Conservation (phyloP, 2,113 vertebrate genomes). For the Athene noctua region DNA sequence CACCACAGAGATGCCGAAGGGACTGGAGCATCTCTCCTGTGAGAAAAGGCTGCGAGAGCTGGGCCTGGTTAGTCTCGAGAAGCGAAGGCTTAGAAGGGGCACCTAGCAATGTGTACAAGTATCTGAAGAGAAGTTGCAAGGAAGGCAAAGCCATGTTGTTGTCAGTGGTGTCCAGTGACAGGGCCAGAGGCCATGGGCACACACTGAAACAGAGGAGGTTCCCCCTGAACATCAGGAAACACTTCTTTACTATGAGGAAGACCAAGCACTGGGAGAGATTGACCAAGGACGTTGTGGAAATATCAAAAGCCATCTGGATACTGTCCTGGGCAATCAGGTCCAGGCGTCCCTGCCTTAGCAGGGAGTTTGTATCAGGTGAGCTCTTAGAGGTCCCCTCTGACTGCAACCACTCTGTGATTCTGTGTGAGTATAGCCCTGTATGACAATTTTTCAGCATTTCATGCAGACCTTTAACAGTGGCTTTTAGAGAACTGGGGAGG, state of each 20-base stretch:
- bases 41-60: not conserved
- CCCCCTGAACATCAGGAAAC: not conserved
- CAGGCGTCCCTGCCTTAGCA: not conserved
- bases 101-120: no score
- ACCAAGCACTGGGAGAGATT: not conserved
- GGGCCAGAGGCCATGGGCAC: not conserved
- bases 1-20: not conserved
- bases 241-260: not conserved
- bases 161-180: not conserved
- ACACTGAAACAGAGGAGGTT: rapidly evolving
- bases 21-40: not conserved
- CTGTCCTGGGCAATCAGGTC: rapidly evolving
- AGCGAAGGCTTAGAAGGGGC: not conserved
- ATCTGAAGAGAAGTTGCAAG: not conserved
- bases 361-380: not conserved
- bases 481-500: not conserved
- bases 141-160: no score
- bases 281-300: not conserved
- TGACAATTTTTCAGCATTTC: conserved; percentile 1
- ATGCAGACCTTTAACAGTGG: conserved; percentile 8
- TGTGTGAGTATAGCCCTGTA: not conserved
- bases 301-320: not conserved
- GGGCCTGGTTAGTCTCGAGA: not conserved
- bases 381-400: not conserved
- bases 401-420: not conserved